These are phyloP conservation scores for Drosophila pandora DNA, from an alignment of 1,140 invertebrate genomes.

Conservation along the genomic window DNA sequence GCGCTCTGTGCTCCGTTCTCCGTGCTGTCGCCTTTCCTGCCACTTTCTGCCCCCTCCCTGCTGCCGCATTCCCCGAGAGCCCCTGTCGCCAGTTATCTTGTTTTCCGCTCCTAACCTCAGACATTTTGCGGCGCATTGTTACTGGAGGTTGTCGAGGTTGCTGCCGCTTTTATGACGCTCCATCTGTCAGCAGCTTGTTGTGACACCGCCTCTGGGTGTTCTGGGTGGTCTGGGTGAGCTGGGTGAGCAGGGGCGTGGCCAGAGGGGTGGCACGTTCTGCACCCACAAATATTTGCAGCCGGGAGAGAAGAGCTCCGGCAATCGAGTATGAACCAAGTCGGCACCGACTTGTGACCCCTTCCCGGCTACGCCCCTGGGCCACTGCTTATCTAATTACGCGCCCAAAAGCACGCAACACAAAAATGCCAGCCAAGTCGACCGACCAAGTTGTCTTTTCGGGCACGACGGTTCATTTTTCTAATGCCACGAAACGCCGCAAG, in stretches of 20 bases:
- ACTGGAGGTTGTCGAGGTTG: conserved; percentile 18
- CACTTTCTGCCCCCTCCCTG: neutral
- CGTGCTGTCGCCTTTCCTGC: neutral
- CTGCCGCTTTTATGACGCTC: conserved; percentile 70
- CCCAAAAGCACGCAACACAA: conserved; percentile 68
- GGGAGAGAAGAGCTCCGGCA: too few species aligned
- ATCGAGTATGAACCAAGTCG: too few species aligned
- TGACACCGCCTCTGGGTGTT: conserved; percentile 27
- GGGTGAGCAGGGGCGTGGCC: too few species aligned
- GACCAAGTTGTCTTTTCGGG: conserved; percentile 64
- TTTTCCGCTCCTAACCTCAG: conserved; percentile 49
- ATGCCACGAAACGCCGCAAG: conserved; percentile 30
- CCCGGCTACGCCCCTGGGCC: conserved; percentile 25
- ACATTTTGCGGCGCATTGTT: conserved; percentile 70
- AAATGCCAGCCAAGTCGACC: conserved; percentile 50
- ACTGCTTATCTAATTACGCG: conserved; percentile 77
- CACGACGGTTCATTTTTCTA: conserved; percentile 78
- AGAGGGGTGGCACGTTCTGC: neutral
- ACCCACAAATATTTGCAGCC: too few species aligned
- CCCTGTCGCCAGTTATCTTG: neutral
- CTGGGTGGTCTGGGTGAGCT: too few species aligned
- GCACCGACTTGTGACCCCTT: conserved; percentile 1
- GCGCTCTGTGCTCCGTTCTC: too few species aligned
- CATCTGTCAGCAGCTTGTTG: conserved; percentile 77
- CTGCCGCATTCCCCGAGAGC: neutral